phyloP scores from a whole-genome alignment of 2,888 invertebrate genomes.

The Ramazzottius varieornatus region DNA sequence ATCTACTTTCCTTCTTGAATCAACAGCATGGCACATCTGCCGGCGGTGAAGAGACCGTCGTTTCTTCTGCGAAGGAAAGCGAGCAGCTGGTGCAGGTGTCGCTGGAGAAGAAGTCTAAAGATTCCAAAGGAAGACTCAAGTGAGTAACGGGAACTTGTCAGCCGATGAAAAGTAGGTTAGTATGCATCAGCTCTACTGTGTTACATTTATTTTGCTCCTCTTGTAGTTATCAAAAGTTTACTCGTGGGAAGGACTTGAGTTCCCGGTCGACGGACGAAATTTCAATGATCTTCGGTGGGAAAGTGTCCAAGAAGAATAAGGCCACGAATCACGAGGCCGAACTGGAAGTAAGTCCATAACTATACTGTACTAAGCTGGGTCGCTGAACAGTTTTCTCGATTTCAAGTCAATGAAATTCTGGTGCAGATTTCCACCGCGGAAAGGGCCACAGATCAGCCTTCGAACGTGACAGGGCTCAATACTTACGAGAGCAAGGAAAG shows the following conservation, averaged over 20 bases:
- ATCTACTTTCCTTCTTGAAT: not conserved
- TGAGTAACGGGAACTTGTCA: no score
- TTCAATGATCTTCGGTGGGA: not conserved
- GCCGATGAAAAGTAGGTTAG: no score
- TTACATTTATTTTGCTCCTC: no score
- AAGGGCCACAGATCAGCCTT: no score
- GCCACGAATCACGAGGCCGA: no score
- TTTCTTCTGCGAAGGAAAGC: not conserved
- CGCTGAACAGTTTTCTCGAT: no score
- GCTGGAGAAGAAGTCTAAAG: not conserved
- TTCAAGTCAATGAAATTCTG: no score
- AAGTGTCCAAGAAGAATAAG: not conserved
- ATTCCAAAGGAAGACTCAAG: not conserved
- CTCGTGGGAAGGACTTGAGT: not conserved
- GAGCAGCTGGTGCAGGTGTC: not conserved
- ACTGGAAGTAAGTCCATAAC: no score
- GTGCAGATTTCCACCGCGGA: no score
- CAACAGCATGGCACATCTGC: not conserved
- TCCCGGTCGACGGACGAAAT: not conserved
- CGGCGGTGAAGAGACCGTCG: not conserved
- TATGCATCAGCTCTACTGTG: no score
- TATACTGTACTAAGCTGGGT: no score
- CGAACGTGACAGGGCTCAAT: not conserved
- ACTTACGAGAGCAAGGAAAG: not conserved
- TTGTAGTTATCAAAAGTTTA: not conserved